Evolutionary conservation across 2,113 vertebrate species (phyloP).

Genomic region (crab-eating macaque (Macaca fascicularis)): DNA sequence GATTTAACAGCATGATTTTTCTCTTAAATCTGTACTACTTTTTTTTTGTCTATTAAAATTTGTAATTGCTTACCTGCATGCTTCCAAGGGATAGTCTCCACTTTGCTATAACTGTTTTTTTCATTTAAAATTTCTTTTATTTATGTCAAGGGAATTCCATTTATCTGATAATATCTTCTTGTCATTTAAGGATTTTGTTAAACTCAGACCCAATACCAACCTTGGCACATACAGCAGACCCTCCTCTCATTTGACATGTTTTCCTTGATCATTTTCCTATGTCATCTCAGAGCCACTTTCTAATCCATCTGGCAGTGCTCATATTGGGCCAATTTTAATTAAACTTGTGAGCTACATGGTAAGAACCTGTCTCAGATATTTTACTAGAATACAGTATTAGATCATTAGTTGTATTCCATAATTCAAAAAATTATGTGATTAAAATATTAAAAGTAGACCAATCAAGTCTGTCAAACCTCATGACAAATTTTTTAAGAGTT

Average conservation of each 20-base stretch:
- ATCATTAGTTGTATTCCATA: slow-evolving; percentile 50
- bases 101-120: slow-evolving; percentile 19
- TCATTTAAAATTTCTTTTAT: slow-evolving; percentile 30
- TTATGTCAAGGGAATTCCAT: slow-evolving; percentile 40
- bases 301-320: slow-evolving; percentile 60
- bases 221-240: neutral
- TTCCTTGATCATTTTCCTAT: slow-evolving; percentile 55
- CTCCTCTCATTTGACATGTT: slow-evolving; percentile 35
- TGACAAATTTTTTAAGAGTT: slow-evolving; percentile 16
- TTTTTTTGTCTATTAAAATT: slow-evolving; percentile 44
- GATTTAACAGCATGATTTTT: slow-evolving; percentile 17
- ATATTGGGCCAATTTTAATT: slow-evolving; percentile 70
- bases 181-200: slow-evolving; percentile 50
- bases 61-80: slow-evolving; percentile 16
- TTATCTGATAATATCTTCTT: slow-evolving; percentile 29
- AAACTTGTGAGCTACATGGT: slow-evolving; percentile 65
- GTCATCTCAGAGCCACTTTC: slow-evolving; percentile 63
- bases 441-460: slow-evolving; percentile 64
- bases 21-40: neutral
- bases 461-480: slow-evolving; percentile 25
- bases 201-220: slow-evolving; percentile 6
- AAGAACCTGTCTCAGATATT: slow-evolving; percentile 43
- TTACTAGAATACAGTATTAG: slow-evolving; percentile 45
- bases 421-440: slow-evolving; percentile 52
- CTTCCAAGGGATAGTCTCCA: neutral